Base-by-base conservation (phyloP, 2,888 invertebrate genomes). In the Dicranocentrus wangi region DNA sequence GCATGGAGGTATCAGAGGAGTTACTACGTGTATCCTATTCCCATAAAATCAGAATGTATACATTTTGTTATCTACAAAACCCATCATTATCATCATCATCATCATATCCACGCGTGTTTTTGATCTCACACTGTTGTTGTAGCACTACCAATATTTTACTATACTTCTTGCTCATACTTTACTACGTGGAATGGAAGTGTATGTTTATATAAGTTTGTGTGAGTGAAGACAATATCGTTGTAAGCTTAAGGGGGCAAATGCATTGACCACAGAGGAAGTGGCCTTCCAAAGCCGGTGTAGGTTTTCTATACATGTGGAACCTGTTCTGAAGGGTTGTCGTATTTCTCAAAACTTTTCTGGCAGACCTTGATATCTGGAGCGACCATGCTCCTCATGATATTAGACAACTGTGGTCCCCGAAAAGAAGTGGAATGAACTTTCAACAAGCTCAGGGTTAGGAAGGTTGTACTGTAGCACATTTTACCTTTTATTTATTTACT, bases 351-450 rank as follows among this genome's bases (percentile, higher is more conserved):
- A 28, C 39, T 71, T 39, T 71, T 17, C 47, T 79, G 27, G 71
- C 66, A 71, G 65, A 71, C 70, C 78, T 78, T 78, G 71, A 79
- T 63, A 47, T 63, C 63, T 63, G 78, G 66, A 76, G 42, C 32
- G 42, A 42, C 2, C 25, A 58, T 58, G 71, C 71, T 79, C 78
- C 78, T 79, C 65, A 65, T 23, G 28, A 0, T 28, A 69, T 55
- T 55, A 21, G 21, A 5, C 23, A 27, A 3, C 19, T 19, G 28
- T 25, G 71, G 66, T 79, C 78, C 78, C 78, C 78, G 39, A 63
- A 23, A 65, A 51, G 5, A 70, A 55, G 78, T 53, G 71, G 78
- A 79, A 79, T 79, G 78, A 79, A 79, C 78, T 71, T 70, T 70
- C 70, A 39, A 23, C 17, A 28, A 42, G 55, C 47, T 79, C 78